Conservation (phyloP, 2,888 invertebrate species). For the Panopea generosa region DNA sequence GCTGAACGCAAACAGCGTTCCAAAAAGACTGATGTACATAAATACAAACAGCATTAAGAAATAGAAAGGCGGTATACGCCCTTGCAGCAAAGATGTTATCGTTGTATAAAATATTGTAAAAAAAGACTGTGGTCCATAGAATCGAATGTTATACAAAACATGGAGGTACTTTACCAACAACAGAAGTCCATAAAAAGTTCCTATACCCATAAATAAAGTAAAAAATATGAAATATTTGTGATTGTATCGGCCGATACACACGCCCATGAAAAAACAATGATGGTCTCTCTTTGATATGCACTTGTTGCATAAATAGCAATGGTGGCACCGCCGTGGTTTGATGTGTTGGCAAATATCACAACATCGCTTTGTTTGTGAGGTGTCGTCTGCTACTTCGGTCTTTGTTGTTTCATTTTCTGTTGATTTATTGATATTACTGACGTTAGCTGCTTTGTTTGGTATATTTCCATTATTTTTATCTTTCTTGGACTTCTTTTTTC, state of each 20-base stretch:
- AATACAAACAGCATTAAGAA: conserved; percentile 40
- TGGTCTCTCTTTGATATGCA: conserved; percentile 81
- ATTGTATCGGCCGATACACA: conserved; percentile 54
- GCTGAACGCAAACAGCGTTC: conserved; percentile 45
- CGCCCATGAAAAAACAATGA: conserved; percentile 81
- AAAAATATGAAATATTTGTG: conserved; percentile 57
- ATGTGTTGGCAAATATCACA: conserved; percentile 69
- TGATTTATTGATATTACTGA: not conserved
- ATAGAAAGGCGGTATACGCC: conserved; percentile 20
- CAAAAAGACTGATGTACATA: conserved; percentile 51
- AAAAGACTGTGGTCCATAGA: conserved; percentile 57
- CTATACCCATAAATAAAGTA: conserved; percentile 57
- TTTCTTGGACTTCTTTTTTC: no score
- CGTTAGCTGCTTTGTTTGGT: not conserved
- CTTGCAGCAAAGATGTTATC: conserved; percentile 25
- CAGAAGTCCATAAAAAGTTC: conserved; percentile 52
- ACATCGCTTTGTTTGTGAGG: conserved; percentile 38
- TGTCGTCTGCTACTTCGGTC: not conserved
- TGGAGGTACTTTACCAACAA: conserved; percentile 43
- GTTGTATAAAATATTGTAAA: conserved; percentile 39
- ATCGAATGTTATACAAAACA: conserved; percentile 39
- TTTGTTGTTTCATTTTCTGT: not conserved
- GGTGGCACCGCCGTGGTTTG: conserved; percentile 73
- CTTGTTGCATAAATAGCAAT: conserved; percentile 75
- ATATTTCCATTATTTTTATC: not conserved